A percentile compares a stretch with the other conserved stretches of the same genome.
These are phyloP conservation scores for Busseola fusca DNA, from an alignment of 2,888 invertebrate genomes.

Conservation along the genomic window DNA sequence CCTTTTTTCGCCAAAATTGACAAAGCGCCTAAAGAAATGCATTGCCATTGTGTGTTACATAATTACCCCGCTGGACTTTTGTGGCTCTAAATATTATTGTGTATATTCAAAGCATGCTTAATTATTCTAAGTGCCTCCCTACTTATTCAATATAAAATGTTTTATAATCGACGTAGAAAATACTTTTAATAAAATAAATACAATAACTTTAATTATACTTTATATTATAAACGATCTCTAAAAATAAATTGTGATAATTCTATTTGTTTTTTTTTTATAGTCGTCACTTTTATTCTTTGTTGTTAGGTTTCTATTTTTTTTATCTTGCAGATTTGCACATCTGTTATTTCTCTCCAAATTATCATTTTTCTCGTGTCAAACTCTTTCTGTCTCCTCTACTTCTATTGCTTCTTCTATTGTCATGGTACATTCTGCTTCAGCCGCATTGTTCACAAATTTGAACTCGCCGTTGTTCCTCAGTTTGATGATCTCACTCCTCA, in stretches of 20 bases:
- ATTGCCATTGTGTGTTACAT: not conserved
- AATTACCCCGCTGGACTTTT: not conserved
- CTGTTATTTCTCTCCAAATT: not conserved
- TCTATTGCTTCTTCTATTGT: not conserved
- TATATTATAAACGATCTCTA: not conserved
- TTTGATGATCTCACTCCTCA: conserved; percentile 28
- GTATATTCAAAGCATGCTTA: not conserved
- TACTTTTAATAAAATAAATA: too few species aligned
- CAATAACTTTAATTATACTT: not conserved
- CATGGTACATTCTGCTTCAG: conserved; percentile 21
- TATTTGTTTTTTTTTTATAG: not conserved
- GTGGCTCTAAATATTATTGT: not conserved
- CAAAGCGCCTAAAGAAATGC: too few species aligned
- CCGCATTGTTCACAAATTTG: conserved; percentile 25
- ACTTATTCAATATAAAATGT: not conserved
- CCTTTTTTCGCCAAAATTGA: too few species aligned
- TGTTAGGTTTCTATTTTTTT: not conserved
- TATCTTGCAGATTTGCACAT: not conserved
- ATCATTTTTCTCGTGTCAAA: not conserved
- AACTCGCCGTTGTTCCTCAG: conserved; percentile 7
- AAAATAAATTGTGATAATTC: not conserved
- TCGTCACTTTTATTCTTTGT: not conserved
- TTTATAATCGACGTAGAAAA: not conserved
- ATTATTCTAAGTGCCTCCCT: not conserved
- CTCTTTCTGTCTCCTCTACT: not conserved